Base-by-base conservation (phyloP, 2,888 invertebrate species). In the Drosophila koepferae region DNA sequence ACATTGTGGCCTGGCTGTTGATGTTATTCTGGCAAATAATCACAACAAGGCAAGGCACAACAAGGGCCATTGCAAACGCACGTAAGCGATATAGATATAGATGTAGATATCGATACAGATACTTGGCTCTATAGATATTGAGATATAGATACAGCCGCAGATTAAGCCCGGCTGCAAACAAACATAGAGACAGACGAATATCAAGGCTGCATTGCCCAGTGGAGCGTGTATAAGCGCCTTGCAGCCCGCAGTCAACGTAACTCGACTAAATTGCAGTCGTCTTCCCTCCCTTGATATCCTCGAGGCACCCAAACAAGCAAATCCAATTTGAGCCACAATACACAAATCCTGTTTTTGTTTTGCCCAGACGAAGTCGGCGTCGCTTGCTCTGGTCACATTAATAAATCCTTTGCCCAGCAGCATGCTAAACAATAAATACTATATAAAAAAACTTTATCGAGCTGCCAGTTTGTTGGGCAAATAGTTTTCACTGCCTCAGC, bases 251-350 rank as follows among this genome's bases (percentile, higher is more conserved):
- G 9, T 40, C 46, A 38, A 10, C 41, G 74, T 63, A 78, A 78
- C 72, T 71, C 72, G 60, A 58, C 76, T 61, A 76, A 80, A 80
- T 72, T 78, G 80, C 80, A 78, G 80, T 75, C 76, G 75, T 67
- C 40, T 16, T 8, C 34, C 82, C 72, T 69, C 58, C 71, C 55
- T 41, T 41, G 20, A 40, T 40, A 5, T 18, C 38, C 20, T 75
- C 80, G 80, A 67, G 68, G 73, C 72, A 73, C 56, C 74, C 68
- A 70, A 77, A 80, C 71, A 81, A 77, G 61, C 86, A 86, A 90
- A 91, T 90, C 89, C 91, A 90, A 91, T 91, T 90, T 76, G 55
- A 72, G 69, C 66, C 71, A 89, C 85, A 91, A 91, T 76, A 70
- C 79, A 79, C 74, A 85, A 90, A 88, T 90, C 89, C 82, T 78